Base-by-base conservation (phyloP, 2,113 vertebrate species). In the Proterorhinus semilunaris region DNA sequence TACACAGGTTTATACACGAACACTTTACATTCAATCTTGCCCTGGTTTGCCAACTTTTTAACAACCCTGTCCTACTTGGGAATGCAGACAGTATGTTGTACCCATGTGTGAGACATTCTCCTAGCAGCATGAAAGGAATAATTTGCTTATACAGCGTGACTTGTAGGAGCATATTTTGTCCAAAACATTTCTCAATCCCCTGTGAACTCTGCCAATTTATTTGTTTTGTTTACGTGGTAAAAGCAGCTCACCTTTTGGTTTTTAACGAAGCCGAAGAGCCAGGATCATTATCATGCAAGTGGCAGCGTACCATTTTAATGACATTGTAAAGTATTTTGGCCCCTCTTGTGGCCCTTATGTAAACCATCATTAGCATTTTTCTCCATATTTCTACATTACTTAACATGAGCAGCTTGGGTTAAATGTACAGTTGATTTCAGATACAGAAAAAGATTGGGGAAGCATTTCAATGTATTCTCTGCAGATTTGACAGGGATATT, bases 211-310 rank as follows among this genome's bases (percentile, higher is more conserved):
- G 65, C 78, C 74, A 82, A 74, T 86, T 83, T 65, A 61, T 55
- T 77, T 76, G 66, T 87, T 83, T 82, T 88, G 81, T 89, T 84
- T 84, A 71, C 69, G 70, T 42, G 6, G 46, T 66, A 65, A 21
- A 47, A 54, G 27, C 11, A 1, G 6, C 65, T 82, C 71, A 80
- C 76, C 79, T 85, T 83, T 79, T 79, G 63, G 67, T 68, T 83
- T 82, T 83, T 86, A 87, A 88, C 81, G 79, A 90, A 81, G 65
- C 65, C 5, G 0, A 53, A 67, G 76, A 78, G 66, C 65, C 48
- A 10, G 46, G 1, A 16, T 55, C 49, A 62, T 86, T 69, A 78
- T 75, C 77, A 69, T 68, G 61, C 54, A 8, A 11, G 62, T 66
- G 67, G 58, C 66, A 63, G 54, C 74, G 27, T 48, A 7, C 68